phyloP scores from a whole-genome alignment of 2,888 invertebrate species.

The Podotricha telesiphe region DNA sequence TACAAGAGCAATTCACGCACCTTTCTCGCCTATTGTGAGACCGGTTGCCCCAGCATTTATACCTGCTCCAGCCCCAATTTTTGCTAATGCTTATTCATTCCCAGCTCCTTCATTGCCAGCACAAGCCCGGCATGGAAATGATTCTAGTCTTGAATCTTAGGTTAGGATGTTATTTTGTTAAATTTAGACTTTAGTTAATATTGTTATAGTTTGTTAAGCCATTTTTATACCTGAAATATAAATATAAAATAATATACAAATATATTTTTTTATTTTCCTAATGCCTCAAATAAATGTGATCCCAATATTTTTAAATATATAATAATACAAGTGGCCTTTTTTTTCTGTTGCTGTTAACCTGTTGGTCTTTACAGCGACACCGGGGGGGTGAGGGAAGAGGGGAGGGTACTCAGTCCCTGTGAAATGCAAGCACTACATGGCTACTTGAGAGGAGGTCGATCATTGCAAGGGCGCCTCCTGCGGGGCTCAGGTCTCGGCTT shows the following conservation, averaged over 20 bases:
- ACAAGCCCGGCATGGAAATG: conserved; percentile 73
- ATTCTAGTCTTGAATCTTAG: conserved; percentile 53
- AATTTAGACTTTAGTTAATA: conserved; percentile 46
- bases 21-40: conserved; percentile 57
- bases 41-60: conserved; percentile 50
- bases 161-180: conserved; percentile 40
- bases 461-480: too few species aligned
- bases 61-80: conserved; percentile 52
- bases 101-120: conserved; percentile 53
- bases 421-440: too few species aligned
- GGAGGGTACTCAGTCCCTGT: too few species aligned
- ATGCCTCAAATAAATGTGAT: not conserved
- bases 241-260: conserved; percentile 49
- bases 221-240: conserved; percentile 48
- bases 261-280: conserved; percentile 25
- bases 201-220: conserved; percentile 50
- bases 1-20: conserved; percentile 49
- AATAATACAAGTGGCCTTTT: too few species aligned
- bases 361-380: too few species aligned
- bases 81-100: conserved; percentile 38
- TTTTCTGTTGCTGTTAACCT: too few species aligned
- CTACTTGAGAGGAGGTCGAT: too few species aligned
- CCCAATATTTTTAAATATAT: too few species aligned
- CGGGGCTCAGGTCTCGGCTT: too few species aligned
- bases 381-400: too few species aligned